Conservation (phyloP, 2,113 vertebrate species). For the Equus quagga region DNA sequence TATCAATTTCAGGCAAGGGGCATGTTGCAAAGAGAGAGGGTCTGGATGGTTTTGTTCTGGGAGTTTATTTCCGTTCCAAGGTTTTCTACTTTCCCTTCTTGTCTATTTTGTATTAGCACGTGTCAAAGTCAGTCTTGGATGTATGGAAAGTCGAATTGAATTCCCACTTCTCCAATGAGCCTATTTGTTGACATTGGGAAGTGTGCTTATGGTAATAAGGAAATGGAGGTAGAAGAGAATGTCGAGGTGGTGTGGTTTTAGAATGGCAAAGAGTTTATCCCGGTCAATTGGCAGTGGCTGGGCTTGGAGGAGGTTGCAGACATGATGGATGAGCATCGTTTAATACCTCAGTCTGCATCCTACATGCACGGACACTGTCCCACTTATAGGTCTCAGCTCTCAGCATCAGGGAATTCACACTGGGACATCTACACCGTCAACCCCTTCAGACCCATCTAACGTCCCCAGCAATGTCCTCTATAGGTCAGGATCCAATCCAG, state of each 20-base stretch:
- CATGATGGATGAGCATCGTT: accelerated
- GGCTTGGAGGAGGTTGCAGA: not conserved
- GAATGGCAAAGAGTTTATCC: not conserved
- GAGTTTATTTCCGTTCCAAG: accelerated
- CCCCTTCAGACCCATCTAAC: too few species aligned
- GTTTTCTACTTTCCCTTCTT: not conserved
- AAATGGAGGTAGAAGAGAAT: not conserved
- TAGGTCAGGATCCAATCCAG: not conserved
- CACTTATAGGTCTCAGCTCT: accelerated
- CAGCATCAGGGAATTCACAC: accelerated
- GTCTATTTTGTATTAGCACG: not conserved
- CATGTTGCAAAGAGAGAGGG: not conserved
- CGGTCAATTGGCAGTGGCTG: not conserved
- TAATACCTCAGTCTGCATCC: accelerated
- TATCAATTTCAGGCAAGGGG: not conserved
- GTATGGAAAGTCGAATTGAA: not conserved
- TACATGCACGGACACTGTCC: not conserved
- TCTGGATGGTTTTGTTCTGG: accelerated
- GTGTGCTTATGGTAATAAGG: not conserved
- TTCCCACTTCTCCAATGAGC: not conserved
- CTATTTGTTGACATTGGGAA: accelerated
- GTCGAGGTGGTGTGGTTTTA: not conserved
- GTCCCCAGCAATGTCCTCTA: not conserved
- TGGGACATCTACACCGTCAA: accelerated
- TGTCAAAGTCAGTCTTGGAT: not conserved